phyloP scores from a whole-genome alignment of 2,888 invertebrate genomes.

The Drosophila algonquin region DNA sequence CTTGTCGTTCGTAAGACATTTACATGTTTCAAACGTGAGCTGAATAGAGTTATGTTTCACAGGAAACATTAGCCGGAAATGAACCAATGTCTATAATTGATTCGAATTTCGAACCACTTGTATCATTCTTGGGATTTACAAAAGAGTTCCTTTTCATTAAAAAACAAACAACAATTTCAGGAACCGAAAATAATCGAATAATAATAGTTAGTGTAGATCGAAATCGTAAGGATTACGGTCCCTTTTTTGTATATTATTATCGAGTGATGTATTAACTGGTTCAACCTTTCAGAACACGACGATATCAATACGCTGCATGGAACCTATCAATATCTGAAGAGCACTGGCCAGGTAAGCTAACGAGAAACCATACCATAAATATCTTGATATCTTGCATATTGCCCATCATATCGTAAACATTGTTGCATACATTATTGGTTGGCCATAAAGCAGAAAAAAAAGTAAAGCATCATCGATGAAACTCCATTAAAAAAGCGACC shows the following conservation, averaged over 20 bases:
- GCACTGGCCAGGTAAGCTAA: slow-evolving; percentile 86
- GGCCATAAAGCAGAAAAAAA: slow-evolving; percentile 47
- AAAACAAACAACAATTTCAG: too few relatives aligned
- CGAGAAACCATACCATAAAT: slow-evolving; percentile 3
- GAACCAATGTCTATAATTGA: too few relatives aligned
- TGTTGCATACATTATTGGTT: slow-evolving; percentile 57
- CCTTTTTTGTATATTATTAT: background rate
- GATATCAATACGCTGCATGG: slow-evolving; percentile 83
- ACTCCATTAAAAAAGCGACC: slow-evolving; percentile 67
- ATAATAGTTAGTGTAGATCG: too few relatives aligned
- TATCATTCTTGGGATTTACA: too few relatives aligned
- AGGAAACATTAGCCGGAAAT: background rate
- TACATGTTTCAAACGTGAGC: slow-evolving; percentile 2
- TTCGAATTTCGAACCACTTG: too few relatives aligned
- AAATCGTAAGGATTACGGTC: too few relatives aligned
- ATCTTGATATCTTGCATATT: slow-evolving; percentile 45
- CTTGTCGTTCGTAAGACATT: slow-evolving; percentile 5
- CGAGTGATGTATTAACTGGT: background rate
- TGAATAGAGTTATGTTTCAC: background rate
- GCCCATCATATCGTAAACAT: slow-evolving; percentile 58
- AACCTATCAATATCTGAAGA: slow-evolving; percentile 85
- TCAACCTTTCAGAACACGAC: slow-evolving; percentile 75
- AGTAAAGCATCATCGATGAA: slow-evolving; percentile 27
- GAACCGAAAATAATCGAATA: too few relatives aligned
- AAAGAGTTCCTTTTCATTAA: background rate